phyloP scores from a whole-genome alignment of 92 coral and sea anemone species.

The Actinostola sp. region DNA sequence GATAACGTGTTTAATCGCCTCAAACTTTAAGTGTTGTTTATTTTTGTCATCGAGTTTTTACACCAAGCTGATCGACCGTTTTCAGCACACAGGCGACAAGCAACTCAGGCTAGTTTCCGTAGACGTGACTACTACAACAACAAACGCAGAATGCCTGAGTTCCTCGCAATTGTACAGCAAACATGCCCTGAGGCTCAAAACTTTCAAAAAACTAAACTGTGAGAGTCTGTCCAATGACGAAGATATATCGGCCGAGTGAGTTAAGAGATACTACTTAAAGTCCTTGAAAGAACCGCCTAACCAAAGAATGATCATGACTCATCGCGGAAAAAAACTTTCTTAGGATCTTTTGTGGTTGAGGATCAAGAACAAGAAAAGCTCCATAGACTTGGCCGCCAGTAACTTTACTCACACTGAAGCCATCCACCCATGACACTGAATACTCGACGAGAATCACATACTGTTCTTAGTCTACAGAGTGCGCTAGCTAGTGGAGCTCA shows the following conservation, averaged over 20 bases:
- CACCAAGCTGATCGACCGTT: not conserved
- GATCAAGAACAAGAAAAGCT: constrained; percentile 29
- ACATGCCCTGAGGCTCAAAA: no score
- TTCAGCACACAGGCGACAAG: not conserved
- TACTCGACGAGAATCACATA: no score
- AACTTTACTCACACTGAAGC: not conserved
- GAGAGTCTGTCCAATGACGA: not conserved
- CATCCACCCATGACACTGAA: no score
- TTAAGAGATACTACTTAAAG: not conserved
- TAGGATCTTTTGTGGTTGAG: constrained; percentile 13
- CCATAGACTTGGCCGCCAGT: not conserved
- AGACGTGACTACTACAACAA: not conserved
- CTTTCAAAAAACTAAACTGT: no score
- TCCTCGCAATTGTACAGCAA: no score
- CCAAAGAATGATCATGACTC: constrained; percentile 6
- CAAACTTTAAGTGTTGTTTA: constrained; percentile 6
- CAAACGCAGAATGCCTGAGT: no score
- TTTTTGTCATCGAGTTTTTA: no score
- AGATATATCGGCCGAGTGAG: not conserved
- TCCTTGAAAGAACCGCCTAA: constrained; percentile 24
- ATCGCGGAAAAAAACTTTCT: not conserved
- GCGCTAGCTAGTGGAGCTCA: no score
- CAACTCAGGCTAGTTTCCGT: not conserved
- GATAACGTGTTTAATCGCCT: not conserved
- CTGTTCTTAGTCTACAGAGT: no score